These are phyloP conservation scores for Clitarchus hookeri DNA, from an alignment of 2,888 invertebrate genomes.

Conservation along the genomic window DNA sequence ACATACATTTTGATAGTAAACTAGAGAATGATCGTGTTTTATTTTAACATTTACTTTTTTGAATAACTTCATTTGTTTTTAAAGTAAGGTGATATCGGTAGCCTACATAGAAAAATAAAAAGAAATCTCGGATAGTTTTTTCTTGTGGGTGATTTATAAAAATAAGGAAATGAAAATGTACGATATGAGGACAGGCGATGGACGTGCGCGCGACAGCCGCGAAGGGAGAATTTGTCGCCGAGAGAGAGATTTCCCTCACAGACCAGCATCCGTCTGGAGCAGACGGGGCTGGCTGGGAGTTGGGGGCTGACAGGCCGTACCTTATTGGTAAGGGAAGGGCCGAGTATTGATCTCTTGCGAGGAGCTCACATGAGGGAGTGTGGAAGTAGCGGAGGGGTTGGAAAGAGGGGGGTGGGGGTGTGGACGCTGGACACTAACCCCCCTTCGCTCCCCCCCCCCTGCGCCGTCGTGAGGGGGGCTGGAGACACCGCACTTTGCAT, in stretches of 20 bases:
- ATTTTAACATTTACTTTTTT: no score
- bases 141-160: no score
- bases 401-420: not conserved
- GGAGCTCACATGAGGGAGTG: slow-evolving; percentile 14
- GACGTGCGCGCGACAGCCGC: not conserved
- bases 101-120: no score
- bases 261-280: slow-evolving; percentile 6
- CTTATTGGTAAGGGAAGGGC: slow-evolving; percentile 4
- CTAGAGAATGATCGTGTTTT: no score
- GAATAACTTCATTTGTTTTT: no score
- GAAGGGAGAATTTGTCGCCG: not conserved
- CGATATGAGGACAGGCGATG: no score
- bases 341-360: slow-evolving; percentile 14
- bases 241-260: not conserved
- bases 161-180: no score
- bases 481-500: slow-evolving; percentile 9
- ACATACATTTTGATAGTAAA: no score
- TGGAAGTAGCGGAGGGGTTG: not conserved
- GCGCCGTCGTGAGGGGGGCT: not conserved
- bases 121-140: no score
- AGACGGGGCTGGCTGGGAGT: not conserved
- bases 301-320: slow-evolving; percentile 1
- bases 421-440: slow-evolving; percentile 14
- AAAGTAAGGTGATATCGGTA: no score
- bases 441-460: not conserved